Conservation (phyloP, 2,113 vertebrate species). For the Xenopus borealis region DNA sequence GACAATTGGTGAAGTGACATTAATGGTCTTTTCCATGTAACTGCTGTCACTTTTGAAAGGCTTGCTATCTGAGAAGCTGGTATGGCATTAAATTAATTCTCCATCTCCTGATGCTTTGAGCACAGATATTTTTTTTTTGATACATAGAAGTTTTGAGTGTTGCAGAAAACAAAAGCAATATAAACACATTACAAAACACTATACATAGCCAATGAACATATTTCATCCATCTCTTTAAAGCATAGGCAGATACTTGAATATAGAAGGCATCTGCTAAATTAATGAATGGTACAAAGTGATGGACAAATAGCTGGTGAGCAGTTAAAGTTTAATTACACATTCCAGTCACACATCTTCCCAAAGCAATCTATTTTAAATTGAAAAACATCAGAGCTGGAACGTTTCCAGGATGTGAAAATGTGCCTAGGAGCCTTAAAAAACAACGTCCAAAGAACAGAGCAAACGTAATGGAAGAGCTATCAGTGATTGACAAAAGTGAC, state of each 20-base stretch:
- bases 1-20: constrained; percentile 9
- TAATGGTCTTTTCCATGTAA: constrained; percentile 3
- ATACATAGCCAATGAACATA: constrained; percentile 2
- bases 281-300: background rate
- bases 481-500: constrained; percentile 58
- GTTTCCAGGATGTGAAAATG: constrained; percentile 54
- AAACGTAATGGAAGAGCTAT: constrained; percentile 53
- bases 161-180: background rate
- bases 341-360: constrained; percentile 54
- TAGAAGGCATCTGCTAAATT: constrained; percentile 3
- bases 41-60: constrained; percentile 2
- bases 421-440: constrained; percentile 62
- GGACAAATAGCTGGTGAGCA: background rate
- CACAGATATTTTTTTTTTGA: background rate
- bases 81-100: background rate
- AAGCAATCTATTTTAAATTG: constrained; percentile 67
- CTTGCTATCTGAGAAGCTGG: background rate
- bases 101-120: background rate
- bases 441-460: constrained; percentile 51
- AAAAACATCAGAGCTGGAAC: constrained; percentile 54
- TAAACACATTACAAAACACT: constrained; percentile 9
- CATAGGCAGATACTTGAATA: background rate
- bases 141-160: background rate
- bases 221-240: constrained; percentile 22
- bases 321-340: constrained; percentile 26